These are phyloP conservation scores for Drosophila miranda DNA, from an alignment of 1,140 invertebrate genomes.

Conservation along the genomic window DNA sequence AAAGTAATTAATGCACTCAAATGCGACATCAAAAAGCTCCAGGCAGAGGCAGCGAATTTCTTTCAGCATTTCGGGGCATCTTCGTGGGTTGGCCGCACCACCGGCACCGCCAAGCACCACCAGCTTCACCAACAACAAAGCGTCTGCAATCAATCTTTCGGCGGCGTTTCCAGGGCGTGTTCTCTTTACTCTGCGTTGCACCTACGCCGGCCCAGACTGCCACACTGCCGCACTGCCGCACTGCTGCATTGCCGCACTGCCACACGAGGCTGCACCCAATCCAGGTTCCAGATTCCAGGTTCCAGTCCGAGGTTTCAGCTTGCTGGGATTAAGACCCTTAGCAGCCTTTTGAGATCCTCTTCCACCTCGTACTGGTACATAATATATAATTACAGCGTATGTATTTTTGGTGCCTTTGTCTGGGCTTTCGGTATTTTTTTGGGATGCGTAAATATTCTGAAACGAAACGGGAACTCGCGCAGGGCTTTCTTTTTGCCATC, in stretches of 20 bases:
- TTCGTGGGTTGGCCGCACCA: slow-evolving; percentile 59
- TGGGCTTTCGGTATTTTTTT: slow-evolving; percentile 30
- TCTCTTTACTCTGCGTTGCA: slow-evolving; percentile 79
- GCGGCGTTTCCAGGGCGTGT: slow-evolving; percentile 67
- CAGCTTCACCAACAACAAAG: slow-evolving; percentile 45
- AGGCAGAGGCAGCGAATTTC: slow-evolving; percentile 55
- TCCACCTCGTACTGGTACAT: slow-evolving; percentile 17
- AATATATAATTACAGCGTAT: slow-evolving; percentile 64
- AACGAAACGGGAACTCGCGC: slow-evolving; percentile 46
- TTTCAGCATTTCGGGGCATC: slow-evolving; percentile 41
- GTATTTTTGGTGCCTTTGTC: slow-evolving; percentile 23
- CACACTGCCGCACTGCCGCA: no score
- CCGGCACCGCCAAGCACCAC: neutral
- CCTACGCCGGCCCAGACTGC: slow-evolving; percentile 39
- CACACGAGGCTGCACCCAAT: slow-evolving; percentile 44
- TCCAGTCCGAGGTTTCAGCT: no score
- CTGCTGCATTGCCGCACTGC: no score
- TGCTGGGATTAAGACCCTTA: slow-evolving; percentile 69
- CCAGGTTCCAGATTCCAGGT: slow-evolving; percentile 1
- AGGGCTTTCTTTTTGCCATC: slow-evolving; percentile 48
- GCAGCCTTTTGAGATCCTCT: slow-evolving; percentile 37
- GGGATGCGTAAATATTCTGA: slow-evolving; percentile 77
- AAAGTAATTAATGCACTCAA: slow-evolving; percentile 81
- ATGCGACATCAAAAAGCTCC: slow-evolving; percentile 77
- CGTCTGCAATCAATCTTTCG: slow-evolving; percentile 68